Base-by-base conservation (phyloP, 2,113 vertebrate species). In the Neoarius graeffei region DNA sequence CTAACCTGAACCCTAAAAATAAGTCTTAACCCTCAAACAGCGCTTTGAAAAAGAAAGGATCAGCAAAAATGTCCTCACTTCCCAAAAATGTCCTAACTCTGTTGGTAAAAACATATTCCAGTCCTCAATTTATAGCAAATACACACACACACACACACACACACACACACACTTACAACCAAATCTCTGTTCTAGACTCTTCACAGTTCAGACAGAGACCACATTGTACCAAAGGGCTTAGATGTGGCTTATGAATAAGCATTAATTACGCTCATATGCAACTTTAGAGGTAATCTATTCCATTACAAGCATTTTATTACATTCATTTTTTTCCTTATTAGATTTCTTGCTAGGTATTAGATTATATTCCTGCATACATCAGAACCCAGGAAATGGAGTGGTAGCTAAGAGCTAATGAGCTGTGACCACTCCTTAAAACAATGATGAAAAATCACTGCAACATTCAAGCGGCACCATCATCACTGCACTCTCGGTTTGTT, bases 281-380 rank as follows among this genome's bases (percentile, higher is more conserved):
- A 69, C 62, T 79, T 85, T 86, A 57, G 48, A 86, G 52, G 27
- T 57, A 27, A 54, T 69, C 35, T 23, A 42, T 81, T 86, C 30
- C 60, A 54, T 59, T 48, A 66, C 50, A 57, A 23, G 57, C 52
- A 42, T 86, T 86, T 69, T 56, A 81, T 81, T 81, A 73, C 54
- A 60, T 35, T 84, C 30, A 54, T 88, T 88, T 66, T 66, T 67
- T 11, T 15, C 30, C 11, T 84, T 83, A 60, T 82, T 71, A 87
- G 30, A 83, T 83, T 87, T 76, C 64, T 88, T 54, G 20, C 30
- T 64, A 77, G 50, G 56, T 88, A 88, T 88, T 88, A 56, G 81
- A 77, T 88, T 87, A 87, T 48, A 10, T 42, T 67, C 50, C 23
- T 83, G 67, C 80, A 83, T 84, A 77, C 59, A 84, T 67, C 50